A percentile compares a stretch with the other conserved stretches of the same genome.
Evolutionary conservation across 2,113 vertebrate genomes (phyloP).

Genomic region (Typhlomys cinereus): DNA sequence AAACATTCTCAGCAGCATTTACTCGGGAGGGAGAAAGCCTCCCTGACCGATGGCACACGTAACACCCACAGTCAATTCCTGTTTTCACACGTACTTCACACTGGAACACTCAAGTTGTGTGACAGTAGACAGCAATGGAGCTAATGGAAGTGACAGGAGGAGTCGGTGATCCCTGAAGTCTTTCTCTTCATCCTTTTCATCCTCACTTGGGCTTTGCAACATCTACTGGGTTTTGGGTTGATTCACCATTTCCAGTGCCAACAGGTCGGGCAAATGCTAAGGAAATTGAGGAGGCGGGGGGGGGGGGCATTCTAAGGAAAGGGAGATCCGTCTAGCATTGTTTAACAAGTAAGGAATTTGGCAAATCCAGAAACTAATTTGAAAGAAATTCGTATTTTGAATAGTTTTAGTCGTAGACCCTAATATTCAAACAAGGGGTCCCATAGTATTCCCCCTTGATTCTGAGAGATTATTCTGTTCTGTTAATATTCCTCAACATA

Average conservation of each 20-base stretch:
- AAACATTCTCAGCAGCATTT: not conserved
- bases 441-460: not conserved
- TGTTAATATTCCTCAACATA: constrained; percentile 3
- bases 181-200: constrained; percentile 3
- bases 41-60: not conserved
- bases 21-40: not conserved
- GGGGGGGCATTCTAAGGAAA: not conserved
- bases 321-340: not conserved
- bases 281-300: not conserved
- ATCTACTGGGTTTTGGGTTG: not conserved
- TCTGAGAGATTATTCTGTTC: not conserved
- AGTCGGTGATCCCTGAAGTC: not conserved
- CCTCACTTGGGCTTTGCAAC: not conserved
- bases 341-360: constrained; percentile 10
- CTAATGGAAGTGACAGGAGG: not conserved
- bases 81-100: not conserved
- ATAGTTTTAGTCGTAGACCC: not conserved
- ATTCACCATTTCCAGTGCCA: not conserved
- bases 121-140: not conserved
- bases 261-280: not conserved
- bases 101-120: not conserved
- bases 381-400: not conserved
- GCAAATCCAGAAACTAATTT: not conserved
- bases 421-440: not conserved
- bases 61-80: not conserved